Conservation (phyloP, 2,888 invertebrate genomes). For the Silvanus unidentatus region DNA sequence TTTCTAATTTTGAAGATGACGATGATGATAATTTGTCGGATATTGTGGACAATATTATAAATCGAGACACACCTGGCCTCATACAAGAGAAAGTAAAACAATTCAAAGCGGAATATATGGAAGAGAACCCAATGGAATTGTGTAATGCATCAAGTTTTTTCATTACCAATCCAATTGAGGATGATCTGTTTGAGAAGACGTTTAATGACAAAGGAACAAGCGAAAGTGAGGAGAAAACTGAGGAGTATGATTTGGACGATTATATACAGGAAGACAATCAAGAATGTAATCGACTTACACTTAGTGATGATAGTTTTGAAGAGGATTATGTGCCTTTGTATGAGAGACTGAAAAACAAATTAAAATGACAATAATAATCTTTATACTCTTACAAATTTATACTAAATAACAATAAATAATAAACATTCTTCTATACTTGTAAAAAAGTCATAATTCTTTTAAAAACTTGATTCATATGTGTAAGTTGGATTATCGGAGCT, state of each 20-base stretch:
- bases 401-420: slow-evolving; percentile 4
- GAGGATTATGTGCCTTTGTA: slow-evolving; percentile 29
- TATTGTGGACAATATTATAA: slow-evolving; percentile 51
- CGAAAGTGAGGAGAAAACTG: slow-evolving; percentile 18
- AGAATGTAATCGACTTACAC: slow-evolving; percentile 1
- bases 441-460: slow-evolving; percentile 10
- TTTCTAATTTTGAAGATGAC: slow-evolving; percentile 42
- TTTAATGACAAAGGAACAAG: slow-evolving; percentile 33
- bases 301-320: slow-evolving; percentile 26
- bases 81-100: slow-evolving; percentile 21
- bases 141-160: slow-evolving; percentile 34
- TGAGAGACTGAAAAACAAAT: slow-evolving; percentile 24
- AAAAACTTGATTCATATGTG: slow-evolving; percentile 16
- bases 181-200: slow-evolving; percentile 60
- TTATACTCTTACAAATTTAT: slow-evolving; percentile 4
- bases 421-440: neutral
- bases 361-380: neutral
- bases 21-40: slow-evolving; percentile 48
- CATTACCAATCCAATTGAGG: slow-evolving; percentile 26
- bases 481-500: slow-evolving; percentile 38
- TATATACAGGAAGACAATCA: slow-evolving; percentile 1
- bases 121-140: slow-evolving; percentile 5
- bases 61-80: slow-evolving; percentile 28
- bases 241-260: slow-evolving; percentile 20
- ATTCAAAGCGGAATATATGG: neutral